Base-by-base conservation (phyloP, 2,113 vertebrate species). In the Crocuta crocuta region DNA sequence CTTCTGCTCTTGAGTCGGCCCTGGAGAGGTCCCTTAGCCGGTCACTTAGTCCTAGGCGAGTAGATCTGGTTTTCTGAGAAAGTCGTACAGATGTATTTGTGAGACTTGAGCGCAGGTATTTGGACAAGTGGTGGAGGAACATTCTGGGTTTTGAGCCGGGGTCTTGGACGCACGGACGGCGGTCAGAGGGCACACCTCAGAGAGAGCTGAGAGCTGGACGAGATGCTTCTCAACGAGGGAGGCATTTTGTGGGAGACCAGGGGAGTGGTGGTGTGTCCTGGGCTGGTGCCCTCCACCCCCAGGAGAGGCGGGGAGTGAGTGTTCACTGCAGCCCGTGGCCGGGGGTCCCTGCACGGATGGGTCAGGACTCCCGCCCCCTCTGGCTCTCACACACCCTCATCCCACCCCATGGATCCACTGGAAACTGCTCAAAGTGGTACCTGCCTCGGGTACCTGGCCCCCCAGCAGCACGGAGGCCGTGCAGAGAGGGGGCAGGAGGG, bases 261-360 rank as follows among this genome's bases (percentile, higher is more conserved):
- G 15, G 45, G 82, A 48, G 15, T 21, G 4, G 16, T 24, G 45
- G 31, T 26, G 53, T 0, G 12, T 45, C 39, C 68, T 19, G 26
- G 15, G 80, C 80, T 39, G 74, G 39, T 28, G 68, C 45, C 53
- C 23, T 4, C 50, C 50, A 1, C 12, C 48, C 12, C 50, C 11
- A 12, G 80, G n/a, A 0, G 31, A 61, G 39, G 0, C 4, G 31
- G 65, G 65, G 58, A 39, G 90, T 5, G 12, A 73, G 39, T 3
- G 1, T 10, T n/a, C 39, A 3, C 53, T 21, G 53, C 33, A 7
- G 53, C 33, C 33, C 11, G 0, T n/a, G 53, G 16, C 2, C 3
- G 33, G 79, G 79, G 50, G 50, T 24, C 79, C 33, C 53, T 17
- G 9, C 9, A 1, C 26, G 61, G 17, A 48, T 58, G 71, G 35